Evolutionary conservation across 1,140 invertebrate genomes (phyloP).

Genomic region (Megathymus violae): DNA sequence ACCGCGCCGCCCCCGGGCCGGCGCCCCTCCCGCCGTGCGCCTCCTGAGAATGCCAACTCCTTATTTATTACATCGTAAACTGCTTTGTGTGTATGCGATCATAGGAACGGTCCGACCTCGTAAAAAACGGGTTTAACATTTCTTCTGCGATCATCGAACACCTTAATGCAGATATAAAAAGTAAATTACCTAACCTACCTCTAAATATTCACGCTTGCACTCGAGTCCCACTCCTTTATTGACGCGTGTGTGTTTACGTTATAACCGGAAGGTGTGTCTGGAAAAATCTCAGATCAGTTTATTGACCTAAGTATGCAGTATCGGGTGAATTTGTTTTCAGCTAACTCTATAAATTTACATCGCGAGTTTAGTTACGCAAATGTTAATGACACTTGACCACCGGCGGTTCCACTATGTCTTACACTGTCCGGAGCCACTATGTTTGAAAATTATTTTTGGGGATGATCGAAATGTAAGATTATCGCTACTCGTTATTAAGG

Average conservation of each 20-base stretch:
- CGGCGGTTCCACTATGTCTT: background rate
- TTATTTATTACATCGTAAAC: too few relatives aligned
- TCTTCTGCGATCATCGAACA: constrained; percentile 3
- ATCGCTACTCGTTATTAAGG: background rate
- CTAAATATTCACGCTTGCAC: constrained; percentile 16
- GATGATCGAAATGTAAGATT: background rate
- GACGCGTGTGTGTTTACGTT: background rate
- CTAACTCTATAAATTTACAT: background rate
- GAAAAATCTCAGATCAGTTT: background rate
- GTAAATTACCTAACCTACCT: constrained; percentile 9
- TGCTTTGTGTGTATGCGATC: constrained; percentile 14
- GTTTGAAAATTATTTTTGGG: too few relatives aligned
- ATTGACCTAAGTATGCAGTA: background rate
- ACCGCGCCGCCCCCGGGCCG: too few relatives aligned
- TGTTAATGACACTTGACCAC: background rate
- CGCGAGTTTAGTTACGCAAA: background rate
- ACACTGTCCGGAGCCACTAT: too few relatives aligned
- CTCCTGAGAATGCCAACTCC: too few relatives aligned
- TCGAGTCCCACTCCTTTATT: background rate
- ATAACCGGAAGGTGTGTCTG: background rate
- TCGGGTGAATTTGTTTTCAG: background rate
- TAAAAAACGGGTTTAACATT: constrained; percentile 20
- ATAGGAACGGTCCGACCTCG: too few relatives aligned
- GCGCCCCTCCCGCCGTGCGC: too few relatives aligned
- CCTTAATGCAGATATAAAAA: background rate